Base-by-base conservation (phyloP, 2,888 invertebrate species). In the Pyrgus malvae region DNA sequence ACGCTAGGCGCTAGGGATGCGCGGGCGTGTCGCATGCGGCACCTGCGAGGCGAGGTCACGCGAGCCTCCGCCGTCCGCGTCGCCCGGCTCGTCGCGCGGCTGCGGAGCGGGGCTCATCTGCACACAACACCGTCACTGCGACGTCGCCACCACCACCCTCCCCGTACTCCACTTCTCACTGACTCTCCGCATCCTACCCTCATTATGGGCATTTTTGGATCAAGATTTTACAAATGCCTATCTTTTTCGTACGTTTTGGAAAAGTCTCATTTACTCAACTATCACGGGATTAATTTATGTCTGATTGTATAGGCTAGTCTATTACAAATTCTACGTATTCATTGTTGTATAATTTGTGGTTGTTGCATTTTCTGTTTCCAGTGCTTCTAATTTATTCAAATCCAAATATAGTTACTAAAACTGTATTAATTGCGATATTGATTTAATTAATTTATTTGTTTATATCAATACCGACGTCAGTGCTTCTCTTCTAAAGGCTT, bases 21-120 rank as follows among this genome's bases (percentile, higher is more conserved):
- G 68, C 65, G 72, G 72, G 72, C 71, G 72, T 65, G 68, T 60
- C 65, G 68, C 83, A 82, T 83, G 86, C 84, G 61, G 72, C 69
- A 88, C 87, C 87, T 88, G 87, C 79, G 87, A 80, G 81, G 78
- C 75, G 83, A 87, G 80, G 86, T 87, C 88, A 73, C 87, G 88
- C 71, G 86, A 83, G 70, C 79, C 78, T 67, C 69, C 74, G 74
- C 79, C 74, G 70, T 80, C 87, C 68, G 83, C 74, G 72, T 80
- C 85, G 70, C 74, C 75, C 69, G 86, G 82, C 81, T 77, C 78
- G 85, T 76, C 79, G 69, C 85, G 81, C 73, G 88, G 86, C 85
- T 80, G 81, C 85, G 89, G 89, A 58, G 73, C 89, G 72, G 89
- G 89, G 76, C 83, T 88, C 89, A 89, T 89, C 89, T 89, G 89